Evolutionary conservation across 2,888 invertebrate species (phyloP).

Genomic region (Thumatha senex): DNA sequence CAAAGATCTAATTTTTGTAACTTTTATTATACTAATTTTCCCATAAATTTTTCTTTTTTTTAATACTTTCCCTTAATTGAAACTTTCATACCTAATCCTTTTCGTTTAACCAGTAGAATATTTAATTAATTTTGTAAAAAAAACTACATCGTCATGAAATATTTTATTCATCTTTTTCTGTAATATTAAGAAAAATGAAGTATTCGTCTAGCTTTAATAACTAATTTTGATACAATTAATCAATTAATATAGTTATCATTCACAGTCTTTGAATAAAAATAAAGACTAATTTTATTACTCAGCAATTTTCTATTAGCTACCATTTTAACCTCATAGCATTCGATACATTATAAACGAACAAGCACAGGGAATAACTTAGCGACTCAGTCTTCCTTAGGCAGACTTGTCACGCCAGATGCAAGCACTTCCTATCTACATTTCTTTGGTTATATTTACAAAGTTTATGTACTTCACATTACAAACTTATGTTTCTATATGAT

Average conservation of each 20-base stretch:
- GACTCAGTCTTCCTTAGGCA: not conserved
- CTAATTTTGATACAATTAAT: conserved; percentile 36
- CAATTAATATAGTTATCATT: conserved; percentile 46
- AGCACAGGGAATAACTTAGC: conserved; percentile 8
- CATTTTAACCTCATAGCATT: conserved; percentile 19
- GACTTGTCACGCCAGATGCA: not conserved
- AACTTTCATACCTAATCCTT: too few relatives aligned
- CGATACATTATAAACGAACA: conserved; percentile 19
- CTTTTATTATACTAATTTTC: too few relatives aligned
- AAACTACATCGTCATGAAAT: conserved; percentile 16
- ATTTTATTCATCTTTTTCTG: conserved; percentile 36
- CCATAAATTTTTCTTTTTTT: too few relatives aligned
- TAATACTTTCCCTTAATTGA: too few relatives aligned
- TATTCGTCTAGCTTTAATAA: conserved; percentile 33
- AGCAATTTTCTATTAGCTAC: too few relatives aligned
- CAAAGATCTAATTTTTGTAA: too few relatives aligned
- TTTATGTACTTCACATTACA: conserved; percentile 39
- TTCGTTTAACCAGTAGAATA: too few relatives aligned
- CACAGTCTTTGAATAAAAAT: conserved; percentile 63
- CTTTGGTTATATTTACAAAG: conserved; percentile 73
- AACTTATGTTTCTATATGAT: conserved; percentile 27
- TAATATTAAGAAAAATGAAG: conserved; percentile 38
- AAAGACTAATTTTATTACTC: conserved; percentile 42
- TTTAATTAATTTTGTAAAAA: conserved; percentile 6
- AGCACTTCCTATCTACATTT: conserved; percentile 48